Base-by-base conservation (phyloP, 1,140 invertebrate species). In the Cecropterus lyciades region DNA sequence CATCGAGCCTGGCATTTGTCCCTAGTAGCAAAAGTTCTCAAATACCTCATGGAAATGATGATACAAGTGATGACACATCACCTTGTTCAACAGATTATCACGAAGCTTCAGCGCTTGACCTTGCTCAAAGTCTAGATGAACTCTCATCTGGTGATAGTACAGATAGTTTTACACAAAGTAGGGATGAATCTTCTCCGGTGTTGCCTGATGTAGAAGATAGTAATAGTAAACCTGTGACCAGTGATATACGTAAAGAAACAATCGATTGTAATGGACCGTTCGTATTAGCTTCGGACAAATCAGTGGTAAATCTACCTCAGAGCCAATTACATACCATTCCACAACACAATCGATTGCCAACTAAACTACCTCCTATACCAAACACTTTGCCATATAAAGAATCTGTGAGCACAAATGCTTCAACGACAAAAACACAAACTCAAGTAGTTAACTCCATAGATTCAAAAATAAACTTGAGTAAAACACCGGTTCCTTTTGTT, bases 11-110 rank as follows among this genome's bases (percentile, higher is more conserved):
- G 71, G 89, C 89, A 40, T 91, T 88, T 65, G 64, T 90, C 33
- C 89, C 89, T 43, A 89, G 79, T 66, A 90, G 87, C 74, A 84
- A 86, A 82, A 84, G 82, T 78, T 89, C 85, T 48, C 82, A 80
- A 53, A 67, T 76, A 49, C 73, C 75, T 27, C 68, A 75, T 46
- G 73, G 69, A 55, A 72, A 70, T 13, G 87, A 89, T 59, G 82
- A 89, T 66, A 92, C 89, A 2, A 92, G 83, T 79, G 86, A 88
- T 46, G 87, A 88, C 60, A 92, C 87, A 9, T 91, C 89, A 15
- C 84, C 89, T 14, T 90, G 87, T 63, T 90, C 87, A 52, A 89
- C 87, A 2, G 89, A 92, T 69, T 92, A 92, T 59, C 89, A 91
- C 24, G 89, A 92, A 72, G 88, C 89, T 7, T 92, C 89, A 17